Percentiles rank a stretch among this genome's conserved stretches.
Evolutionary conservation across 2,888 invertebrate genomes (phyloP).

Genomic region (Sinhomidia bicolor): DNA sequence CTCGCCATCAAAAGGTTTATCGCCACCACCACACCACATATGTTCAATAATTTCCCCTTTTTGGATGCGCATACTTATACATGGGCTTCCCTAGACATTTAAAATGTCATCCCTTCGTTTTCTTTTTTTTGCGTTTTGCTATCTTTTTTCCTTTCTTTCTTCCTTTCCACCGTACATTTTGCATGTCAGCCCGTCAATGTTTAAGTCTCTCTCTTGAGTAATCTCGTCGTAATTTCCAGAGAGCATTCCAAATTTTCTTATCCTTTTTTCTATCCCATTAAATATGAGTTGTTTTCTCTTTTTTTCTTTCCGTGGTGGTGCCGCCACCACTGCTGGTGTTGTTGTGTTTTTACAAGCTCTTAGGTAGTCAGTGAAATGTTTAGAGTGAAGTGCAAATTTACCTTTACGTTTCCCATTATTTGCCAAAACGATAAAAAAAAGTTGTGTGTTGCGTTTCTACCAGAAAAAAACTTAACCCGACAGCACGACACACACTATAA

Average conservation of each 20-base stretch:
- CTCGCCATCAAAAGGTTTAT: neutral
- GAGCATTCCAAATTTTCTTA: neutral
- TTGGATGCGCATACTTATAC: neutral
- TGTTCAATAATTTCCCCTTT: constrained; percentile 9
- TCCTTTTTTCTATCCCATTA: neutral
- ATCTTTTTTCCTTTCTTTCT: neutral
- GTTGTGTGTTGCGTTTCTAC: no score
- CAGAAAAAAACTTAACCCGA: neutral
- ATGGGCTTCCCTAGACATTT: constrained; percentile 1
- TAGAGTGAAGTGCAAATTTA: constrained; percentile 7
- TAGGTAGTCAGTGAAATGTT: neutral
- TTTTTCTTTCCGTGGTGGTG: neutral
- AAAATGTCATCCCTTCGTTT: constrained; percentile 17
- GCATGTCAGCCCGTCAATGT: constrained; percentile 48
- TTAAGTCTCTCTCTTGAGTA: constrained; percentile 54
- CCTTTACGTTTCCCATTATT: neutral
- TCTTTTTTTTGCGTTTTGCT: neutral
- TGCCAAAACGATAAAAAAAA: neutral
- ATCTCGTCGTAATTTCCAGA: neutral
- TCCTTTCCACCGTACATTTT: neutral
- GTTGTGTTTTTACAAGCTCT: neutral
- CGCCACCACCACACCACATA: neutral
- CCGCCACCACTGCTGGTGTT: neutral
- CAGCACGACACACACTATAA: neutral
- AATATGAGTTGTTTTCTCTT: constrained; percentile 26